Base-by-base conservation (phyloP, 2,888 invertebrate genomes). In the Nebria brevicollis region DNA sequence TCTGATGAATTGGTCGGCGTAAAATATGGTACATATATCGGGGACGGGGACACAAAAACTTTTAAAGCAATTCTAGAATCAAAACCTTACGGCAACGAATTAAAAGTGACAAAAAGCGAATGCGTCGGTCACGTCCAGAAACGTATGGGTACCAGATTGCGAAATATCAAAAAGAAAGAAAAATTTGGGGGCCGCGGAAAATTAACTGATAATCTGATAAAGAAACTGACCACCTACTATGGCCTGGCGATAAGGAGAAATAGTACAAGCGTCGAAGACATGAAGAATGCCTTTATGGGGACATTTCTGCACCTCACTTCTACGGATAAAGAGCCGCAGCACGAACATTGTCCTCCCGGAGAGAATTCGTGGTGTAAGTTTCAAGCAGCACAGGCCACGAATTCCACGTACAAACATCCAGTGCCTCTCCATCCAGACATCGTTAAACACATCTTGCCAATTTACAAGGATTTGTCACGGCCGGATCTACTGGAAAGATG, bases 141-240 rank as follows among this genome's bases (percentile, higher is more conserved):
- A 80, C 43, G 80, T 43, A 75, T 78, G 78, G 78, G 78, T 66
- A 72, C 73, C 6, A 54, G 78, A 6, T 64, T 78, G 10, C 78
- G 78, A 65, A 80, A 82, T 42, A 70, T 54, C 26, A 77, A 77
- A 77, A 84, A 84, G 72, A n/a, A 15, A 65, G 82, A 15, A 72
- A 84, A 83, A 77, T 83, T 86, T 20, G 85, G 85, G 68, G 85
- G 77, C 26, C 85, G 85, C 82, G 83, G 43, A 41, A 84, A 83
- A 77, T 73, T 83, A 41, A 83, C 83, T 77, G 82, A 54, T 66
- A 82, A 83, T 83, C 7, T 84, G 42, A 86, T 86, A 0, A 83
- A 84, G 72, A 83, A 85, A 77, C 77, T 86, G 70, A 84, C 83
- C n/a, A 76, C 83, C 72, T 85, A 86, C 79, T 86, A 86, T 78